A percentile compares a stretch with the other conserved stretches of the same genome.
Conservation (phyloP, 2,113 vertebrate species). For the Catagonus wagneri region DNA sequence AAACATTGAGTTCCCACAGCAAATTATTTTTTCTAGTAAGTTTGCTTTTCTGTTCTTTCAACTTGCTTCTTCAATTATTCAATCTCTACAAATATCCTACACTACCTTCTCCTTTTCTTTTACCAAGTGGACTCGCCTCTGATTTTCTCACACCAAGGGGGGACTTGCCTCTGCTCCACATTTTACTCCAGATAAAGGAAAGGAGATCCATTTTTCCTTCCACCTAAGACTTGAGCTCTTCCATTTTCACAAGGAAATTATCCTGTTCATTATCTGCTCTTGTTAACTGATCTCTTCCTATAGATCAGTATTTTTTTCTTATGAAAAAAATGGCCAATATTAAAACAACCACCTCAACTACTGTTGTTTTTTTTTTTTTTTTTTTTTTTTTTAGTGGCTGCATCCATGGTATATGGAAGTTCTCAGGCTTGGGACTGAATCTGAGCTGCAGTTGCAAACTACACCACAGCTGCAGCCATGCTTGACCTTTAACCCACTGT, state of each 20-base stretch:
- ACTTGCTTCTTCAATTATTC: neutral
- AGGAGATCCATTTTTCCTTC: neutral
- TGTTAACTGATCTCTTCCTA: neutral
- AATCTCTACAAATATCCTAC: neutral
- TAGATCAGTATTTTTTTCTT: neutral
- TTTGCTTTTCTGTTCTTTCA: neutral
- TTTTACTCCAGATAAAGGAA: neutral
- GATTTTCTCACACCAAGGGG: neutral
- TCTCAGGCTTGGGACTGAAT: too few species aligned
- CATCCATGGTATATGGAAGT: too few species aligned
- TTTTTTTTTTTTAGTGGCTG: too few species aligned
- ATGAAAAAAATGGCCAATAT: neutral
- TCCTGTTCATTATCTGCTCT: fast-evolving
- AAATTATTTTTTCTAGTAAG: neutral
- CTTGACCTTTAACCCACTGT: too few species aligned
- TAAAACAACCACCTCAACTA: neutral
- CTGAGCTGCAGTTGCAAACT: too few species aligned
- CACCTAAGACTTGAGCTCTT: too few species aligned
- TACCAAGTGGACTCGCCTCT: neutral
- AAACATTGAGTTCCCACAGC: neutral
- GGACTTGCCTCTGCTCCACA: fast-evolving
- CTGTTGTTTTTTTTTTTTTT: neutral
- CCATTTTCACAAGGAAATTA: neutral
- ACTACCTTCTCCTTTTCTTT: neutral
- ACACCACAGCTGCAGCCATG: too few species aligned